A percentile compares a stretch with the other conserved stretches of the same genome.
phyloP scores from a whole-genome alignment of 2,797 vertebrate genomes.

The Protosalanx chinensis region DNA sequence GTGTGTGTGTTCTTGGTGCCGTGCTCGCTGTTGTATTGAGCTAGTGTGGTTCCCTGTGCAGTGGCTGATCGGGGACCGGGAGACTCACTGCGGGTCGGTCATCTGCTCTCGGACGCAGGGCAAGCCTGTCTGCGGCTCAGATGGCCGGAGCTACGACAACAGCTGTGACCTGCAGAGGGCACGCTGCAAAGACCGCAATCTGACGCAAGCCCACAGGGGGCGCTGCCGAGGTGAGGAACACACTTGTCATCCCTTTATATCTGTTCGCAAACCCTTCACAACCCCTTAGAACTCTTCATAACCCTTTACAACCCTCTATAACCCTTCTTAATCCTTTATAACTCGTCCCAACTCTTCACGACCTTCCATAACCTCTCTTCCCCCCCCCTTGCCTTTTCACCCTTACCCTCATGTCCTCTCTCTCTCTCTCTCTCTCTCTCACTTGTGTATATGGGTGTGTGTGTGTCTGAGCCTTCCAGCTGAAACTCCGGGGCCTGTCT shows the following conservation, averaged over 20 bases:
- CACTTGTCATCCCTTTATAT: no score
- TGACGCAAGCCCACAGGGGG: constrained; percentile 83
- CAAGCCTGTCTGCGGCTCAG: constrained; percentile 91
- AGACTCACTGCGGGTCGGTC: constrained; percentile 81
- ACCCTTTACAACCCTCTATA: background rate
- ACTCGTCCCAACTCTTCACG: background rate
- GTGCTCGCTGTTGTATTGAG: background rate
- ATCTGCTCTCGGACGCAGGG: constrained; percentile 83
- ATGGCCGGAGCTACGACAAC: constrained; percentile 88
- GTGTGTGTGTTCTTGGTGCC: background rate
- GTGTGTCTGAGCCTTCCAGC: constrained; percentile 5
- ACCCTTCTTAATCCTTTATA: background rate
- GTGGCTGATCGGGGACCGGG: constrained; percentile 95
- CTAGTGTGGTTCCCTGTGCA: constrained; percentile 49
- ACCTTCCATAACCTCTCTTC: background rate
- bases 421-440: no score
- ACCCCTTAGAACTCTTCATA: background rate
- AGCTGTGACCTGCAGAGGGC: constrained; percentile 94
- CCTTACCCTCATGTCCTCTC: no score
- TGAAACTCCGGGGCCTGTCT: background rate
- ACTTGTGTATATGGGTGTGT: background rate
- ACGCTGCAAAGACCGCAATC: constrained; percentile 85
- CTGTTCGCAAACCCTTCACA: background rate
- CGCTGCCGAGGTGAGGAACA: constrained; percentile 87
- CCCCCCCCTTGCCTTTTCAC: no score